These are phyloP conservation scores for Gopherus evgoodei DNA, from an alignment of 2,113 vertebrate genomes.

Conservation along the genomic window DNA sequence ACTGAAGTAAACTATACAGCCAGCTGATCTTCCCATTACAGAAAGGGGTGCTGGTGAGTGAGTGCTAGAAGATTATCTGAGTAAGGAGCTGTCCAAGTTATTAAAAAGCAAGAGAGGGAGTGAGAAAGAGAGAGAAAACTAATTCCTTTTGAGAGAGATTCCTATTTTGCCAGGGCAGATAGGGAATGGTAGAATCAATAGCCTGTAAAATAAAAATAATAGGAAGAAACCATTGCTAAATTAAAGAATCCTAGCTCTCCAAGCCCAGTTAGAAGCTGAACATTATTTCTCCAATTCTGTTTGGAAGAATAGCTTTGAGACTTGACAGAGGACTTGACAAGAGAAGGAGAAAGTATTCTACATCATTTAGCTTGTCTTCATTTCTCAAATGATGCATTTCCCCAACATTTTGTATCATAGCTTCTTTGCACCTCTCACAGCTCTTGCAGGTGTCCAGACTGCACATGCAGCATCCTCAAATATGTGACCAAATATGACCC, in stretches of 20 bases:
- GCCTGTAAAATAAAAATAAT: slow-evolving; percentile 18
- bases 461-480: not conserved
- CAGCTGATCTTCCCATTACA: slow-evolving; percentile 78
- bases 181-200: not conserved
- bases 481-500: not conserved
- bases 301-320: slow-evolving; percentile 12
- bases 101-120: slow-evolving; percentile 47
- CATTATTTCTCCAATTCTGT: not conserved
- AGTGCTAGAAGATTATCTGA: slow-evolving; percentile 71
- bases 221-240: not conserved
- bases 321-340: not conserved
- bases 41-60: slow-evolving; percentile 65
- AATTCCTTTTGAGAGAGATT: not conserved
- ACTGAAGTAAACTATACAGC: slow-evolving; percentile 70
- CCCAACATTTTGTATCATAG: not conserved
- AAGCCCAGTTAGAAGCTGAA: not conserved
- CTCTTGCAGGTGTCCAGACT: not conserved
- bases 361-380: slow-evolving; percentile 15
- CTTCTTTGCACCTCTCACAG: not conserved
- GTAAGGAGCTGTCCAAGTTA: slow-evolving; percentile 59
- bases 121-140: slow-evolving; percentile 26
- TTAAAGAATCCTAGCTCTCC: not conserved
- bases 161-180: not conserved
- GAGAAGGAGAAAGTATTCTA: not conserved
- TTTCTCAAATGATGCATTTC: not conserved